Evolutionary conservation across 2,113 vertebrate genomes (phyloP).

Genomic region (Nycticorax nycticorax): DNA sequence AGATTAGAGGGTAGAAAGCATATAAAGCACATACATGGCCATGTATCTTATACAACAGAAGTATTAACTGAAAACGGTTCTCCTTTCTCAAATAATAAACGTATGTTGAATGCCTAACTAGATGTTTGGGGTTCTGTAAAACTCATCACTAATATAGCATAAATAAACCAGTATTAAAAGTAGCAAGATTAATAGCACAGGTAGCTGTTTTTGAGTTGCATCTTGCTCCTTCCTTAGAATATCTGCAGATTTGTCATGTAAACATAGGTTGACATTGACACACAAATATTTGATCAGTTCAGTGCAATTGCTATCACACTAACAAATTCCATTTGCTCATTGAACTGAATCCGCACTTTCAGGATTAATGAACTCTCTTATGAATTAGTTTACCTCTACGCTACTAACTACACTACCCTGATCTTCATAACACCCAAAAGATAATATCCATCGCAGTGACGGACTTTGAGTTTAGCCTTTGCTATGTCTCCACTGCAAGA

Average conservation of each 20-base stretch:
- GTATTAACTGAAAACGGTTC: accelerated
- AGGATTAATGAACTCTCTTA: not conserved
- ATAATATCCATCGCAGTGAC: accelerated
- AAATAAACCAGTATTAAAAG: not conserved
- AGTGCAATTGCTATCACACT: not conserved
- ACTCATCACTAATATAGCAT: not conserved
- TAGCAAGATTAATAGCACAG: not conserved
- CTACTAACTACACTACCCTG: not conserved
- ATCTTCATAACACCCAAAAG: not conserved
- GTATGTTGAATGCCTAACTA: not conserved
- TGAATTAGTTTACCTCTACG: not conserved
- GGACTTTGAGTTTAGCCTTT: not conserved
- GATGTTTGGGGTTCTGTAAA: not conserved
- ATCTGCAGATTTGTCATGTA: not conserved
- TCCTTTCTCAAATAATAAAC: not conserved
- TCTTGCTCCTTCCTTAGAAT: not conserved
- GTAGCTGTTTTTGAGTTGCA: not conserved
- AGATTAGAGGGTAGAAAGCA: not conserved
- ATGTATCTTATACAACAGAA: not conserved
- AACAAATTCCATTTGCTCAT: not conserved
- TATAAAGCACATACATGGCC: not conserved
- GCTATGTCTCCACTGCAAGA: not conserved
- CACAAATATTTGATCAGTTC: not conserved
- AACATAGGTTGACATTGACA: not conserved
- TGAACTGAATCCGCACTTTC: not conserved